phyloP scores from a whole-genome alignment of 2,113 vertebrate genomes.

The Copsychus sechellarum region DNA sequence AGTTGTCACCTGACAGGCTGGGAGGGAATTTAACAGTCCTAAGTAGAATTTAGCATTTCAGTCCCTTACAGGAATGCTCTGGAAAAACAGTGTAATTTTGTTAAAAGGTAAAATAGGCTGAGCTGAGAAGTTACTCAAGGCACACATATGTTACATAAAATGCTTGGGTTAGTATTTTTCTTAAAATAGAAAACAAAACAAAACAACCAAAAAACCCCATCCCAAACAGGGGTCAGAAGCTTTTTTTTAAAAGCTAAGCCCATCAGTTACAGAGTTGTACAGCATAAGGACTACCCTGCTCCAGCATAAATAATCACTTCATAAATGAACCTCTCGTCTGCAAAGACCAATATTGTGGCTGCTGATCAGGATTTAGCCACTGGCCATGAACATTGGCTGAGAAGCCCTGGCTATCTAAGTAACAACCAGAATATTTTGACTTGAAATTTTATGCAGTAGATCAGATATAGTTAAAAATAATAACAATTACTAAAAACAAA shows the following conservation, averaged over 20 bases:
- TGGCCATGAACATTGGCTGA: not conserved
- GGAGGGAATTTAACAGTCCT: not conserved
- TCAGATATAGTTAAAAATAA: not conserved
- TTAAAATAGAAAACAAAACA: not conserved
- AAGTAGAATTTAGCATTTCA: not conserved
- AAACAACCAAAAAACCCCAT: not conserved
- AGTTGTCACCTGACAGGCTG: not conserved
- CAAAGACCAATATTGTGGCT: not conserved
- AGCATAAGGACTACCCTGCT: not conserved
- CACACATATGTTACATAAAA: rapidly evolving
- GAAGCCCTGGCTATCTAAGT: not conserved
- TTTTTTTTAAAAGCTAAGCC: not conserved
- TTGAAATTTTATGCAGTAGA: not conserved
- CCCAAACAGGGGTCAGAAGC: not conserved
- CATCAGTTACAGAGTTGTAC: rapidly evolving
- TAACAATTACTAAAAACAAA: no score
- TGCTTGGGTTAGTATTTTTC: not conserved
- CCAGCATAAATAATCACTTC: not conserved
- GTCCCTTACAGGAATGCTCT: not conserved
- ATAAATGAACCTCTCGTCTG: not conserved
- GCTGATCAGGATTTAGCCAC: not conserved
- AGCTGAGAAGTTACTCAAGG: not conserved
- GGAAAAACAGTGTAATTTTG: not conserved
- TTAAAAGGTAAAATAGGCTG: not conserved
- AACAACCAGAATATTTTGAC: not conserved